Conservation (phyloP, 2,797 vertebrate species). For the Sebastes elongatus region DNA sequence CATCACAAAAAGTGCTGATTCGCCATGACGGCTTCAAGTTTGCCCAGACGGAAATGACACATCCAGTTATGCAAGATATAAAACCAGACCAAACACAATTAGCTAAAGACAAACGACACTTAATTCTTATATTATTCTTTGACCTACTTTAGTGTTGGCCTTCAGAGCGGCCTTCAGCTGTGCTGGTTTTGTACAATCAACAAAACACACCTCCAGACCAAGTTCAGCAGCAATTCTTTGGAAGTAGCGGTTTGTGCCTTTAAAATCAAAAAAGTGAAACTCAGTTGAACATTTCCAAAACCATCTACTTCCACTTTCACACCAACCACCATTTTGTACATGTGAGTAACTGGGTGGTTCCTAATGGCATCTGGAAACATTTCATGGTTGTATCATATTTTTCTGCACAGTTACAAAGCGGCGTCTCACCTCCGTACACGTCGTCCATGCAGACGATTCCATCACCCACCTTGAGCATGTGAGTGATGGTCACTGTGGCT, state of each 20-base stretch:
- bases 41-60: not conserved
- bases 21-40: not conserved
- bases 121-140: not conserved
- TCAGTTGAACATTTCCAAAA: not conserved
- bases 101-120: not conserved
- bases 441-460: conserved; percentile 90
- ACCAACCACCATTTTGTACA: not conserved
- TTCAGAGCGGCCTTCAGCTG: conserved; percentile 87
- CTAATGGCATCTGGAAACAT: not conserved
- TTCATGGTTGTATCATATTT: not conserved
- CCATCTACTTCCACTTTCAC: not conserved
- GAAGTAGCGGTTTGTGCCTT: conserved; percentile 95
- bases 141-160: conserved; percentile 90
- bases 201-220: conserved; percentile 85
- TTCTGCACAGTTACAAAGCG: not conserved
- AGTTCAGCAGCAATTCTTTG: conserved; percentile 78
- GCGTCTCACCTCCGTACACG: conserved; percentile 90
- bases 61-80: not conserved
- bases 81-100: not conserved
- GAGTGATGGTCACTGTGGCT: conserved; percentile 88
- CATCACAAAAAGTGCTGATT: not conserved
- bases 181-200: conserved; percentile 86
- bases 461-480: conserved; percentile 90
- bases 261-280: not conserved
- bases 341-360: not conserved